Evolutionary conservation across 2,113 vertebrate species (phyloP), one percentile per base, ranked within the genome.

Genomic region (Physeter macrocephalus): DNA sequence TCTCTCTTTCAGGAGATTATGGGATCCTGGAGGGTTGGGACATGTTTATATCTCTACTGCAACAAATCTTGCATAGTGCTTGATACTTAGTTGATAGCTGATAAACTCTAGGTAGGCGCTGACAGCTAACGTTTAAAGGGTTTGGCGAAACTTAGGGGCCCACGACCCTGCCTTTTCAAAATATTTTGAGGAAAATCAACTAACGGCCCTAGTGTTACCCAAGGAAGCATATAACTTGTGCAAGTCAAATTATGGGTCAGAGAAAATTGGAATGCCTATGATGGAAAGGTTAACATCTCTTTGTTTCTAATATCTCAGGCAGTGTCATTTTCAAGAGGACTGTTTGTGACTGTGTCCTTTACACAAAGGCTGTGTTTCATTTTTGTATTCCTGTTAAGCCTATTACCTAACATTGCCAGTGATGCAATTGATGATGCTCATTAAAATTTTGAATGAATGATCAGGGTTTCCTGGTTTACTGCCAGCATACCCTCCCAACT

Each of bases 391-490:
- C 75, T 71, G 11, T 87, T 88, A 54, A 66, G 66, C 34, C 36
- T 86, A 21, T 93, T 86, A 75, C 43, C 49, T 94, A 66, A 61
- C 43, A 61, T 85, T 91, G 25, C 12, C 52, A 85, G 71, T 29
- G 84, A 87, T 96, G 66, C 1, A 95, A 3, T 8, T 41, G 9
- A 85, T 36, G 9, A 85, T 84, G n/a, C 41, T 93, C n/a, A 67
- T 67, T 94, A 85, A 88, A 95, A 91, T 82, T 80, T 82, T 95
- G 69, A 81, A 82, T 78, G 66, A 83, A 39, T 74, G 34, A 43
- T 96, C 23, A 66, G 2, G 64, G 8, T 71, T 29, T 75, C 64
- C 49, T 66, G 72, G n/a, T 93, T 85, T 94, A 6, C 88, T 93
- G 39, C 74, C 46, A 57, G 29, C 18, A 85, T 59, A 85, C 12